Percentiles rank a stretch among this genome's conserved stretches.
These are phyloP conservation scores for Diacarnus erythraeanus DNA, from an alignment of 37 sponge, comb jelly and placozoan species.

Conservation along the genomic window DNA sequence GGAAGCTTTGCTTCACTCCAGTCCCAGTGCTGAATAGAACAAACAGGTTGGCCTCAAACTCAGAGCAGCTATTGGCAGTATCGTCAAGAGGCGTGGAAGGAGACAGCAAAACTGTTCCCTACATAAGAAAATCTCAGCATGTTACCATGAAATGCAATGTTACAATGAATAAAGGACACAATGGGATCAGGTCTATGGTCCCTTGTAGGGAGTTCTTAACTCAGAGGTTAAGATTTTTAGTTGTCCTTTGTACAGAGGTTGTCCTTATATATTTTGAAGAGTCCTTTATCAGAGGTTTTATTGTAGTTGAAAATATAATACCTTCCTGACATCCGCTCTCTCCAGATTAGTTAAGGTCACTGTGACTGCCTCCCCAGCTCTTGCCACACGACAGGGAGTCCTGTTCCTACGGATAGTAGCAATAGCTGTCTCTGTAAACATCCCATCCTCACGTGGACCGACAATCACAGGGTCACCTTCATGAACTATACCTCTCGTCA, in stretches of 20 bases:
- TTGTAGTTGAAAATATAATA: slow-evolving; percentile 13
- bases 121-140: too few relatives aligned
- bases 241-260: too few relatives aligned
- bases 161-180: too few relatives aligned
- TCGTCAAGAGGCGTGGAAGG: slow-evolving; percentile 24
- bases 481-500: slow-evolving; percentile 83
- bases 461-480: slow-evolving; percentile 82
- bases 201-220: too few relatives aligned
- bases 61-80: slow-evolving; percentile 48
- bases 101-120: slow-evolving; percentile 85
- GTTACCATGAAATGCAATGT: too few relatives aligned
- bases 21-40: slow-evolving; percentile 55
- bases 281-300: too few relatives aligned
- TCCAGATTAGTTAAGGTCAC: slow-evolving; percentile 75
- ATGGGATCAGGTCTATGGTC: too few relatives aligned
- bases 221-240: too few relatives aligned
- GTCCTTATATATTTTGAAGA: too few relatives aligned
- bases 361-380: slow-evolving; percentile 92
- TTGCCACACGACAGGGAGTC: slow-evolving; percentile 78
- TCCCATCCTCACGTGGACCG: slow-evolving; percentile 77
- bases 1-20: slow-evolving; percentile 60
- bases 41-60: slow-evolving; percentile 80
- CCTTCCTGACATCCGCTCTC: slow-evolving; percentile 68
- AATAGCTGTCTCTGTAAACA: slow-evolving; percentile 57
- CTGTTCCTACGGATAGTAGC: slow-evolving; percentile 83